Evolutionary conservation across 2,797 vertebrate species (phyloP), one percentile per base, ranked within the genome.

Genomic region (Pempheris klunzingeri): DNA sequence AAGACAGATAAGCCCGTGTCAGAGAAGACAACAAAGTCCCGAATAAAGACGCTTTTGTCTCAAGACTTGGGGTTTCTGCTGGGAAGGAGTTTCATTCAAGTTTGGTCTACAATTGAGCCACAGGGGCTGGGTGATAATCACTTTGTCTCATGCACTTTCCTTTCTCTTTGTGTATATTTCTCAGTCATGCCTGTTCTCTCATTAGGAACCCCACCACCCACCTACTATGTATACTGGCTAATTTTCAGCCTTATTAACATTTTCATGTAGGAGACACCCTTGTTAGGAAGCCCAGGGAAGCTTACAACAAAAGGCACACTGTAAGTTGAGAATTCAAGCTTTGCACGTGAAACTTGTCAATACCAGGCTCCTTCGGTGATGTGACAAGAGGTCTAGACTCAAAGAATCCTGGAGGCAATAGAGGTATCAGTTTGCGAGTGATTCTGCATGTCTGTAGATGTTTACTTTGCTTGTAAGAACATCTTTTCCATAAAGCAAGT

Each of bases 41-140:
- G 50, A 86, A 94, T 85, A 93, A 94, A 93, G 90, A 65, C 58
- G 34, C 86, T 69, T 94, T 95, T 95, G 92, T 95, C 41, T 49
- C 60, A 55, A 68, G 66, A 79, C 63, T 84, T 74, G 8, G 49
- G 54, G 72, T 87, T 81, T 84, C 77, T 77, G 53, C 38, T 3
- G 63, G 77, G 70, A 88, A 68, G n/a, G 36, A 74, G 57, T 70
- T 78, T 72, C 61, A 80, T 82, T 84, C 63, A 73, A 46, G 75
- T 75, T 63, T 60, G 74, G 65, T 70, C 30, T 57, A 34, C 55
- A 68, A 62, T 68, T 71, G 71, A 73, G 71, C 55, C 55, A 66
- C 32, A 22, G 30, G 28, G 53, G 39, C 28, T 80, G 55, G 28
- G 78, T 18, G 61, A 63, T 69, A 82, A 74, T 43, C 18, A 9